A percentile compares a stretch with the other conserved stretches of the same genome.
Evolutionary conservation across 2,888 invertebrate genomes (phyloP).

Genomic region (Adineta ricciae): DNA sequence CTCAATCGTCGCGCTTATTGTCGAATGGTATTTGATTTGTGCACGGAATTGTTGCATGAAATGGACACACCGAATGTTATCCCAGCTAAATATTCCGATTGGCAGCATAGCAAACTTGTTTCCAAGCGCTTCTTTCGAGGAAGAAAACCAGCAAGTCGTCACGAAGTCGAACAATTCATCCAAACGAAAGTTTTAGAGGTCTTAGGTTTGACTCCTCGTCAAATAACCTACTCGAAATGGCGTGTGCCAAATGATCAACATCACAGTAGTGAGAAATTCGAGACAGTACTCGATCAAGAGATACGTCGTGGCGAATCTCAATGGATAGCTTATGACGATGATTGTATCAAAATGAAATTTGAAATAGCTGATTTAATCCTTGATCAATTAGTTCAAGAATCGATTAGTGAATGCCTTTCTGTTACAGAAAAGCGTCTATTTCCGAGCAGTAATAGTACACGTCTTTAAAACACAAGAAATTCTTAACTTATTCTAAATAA

Average conservation of each 20-base stretch:
- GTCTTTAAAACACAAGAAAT: neutral
- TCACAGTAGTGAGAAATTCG: neutral
- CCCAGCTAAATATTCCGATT: neutral
- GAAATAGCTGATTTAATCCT: slow-evolving; percentile 56
- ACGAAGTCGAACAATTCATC: neutral
- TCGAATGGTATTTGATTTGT: neutral
- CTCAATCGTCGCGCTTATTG: neutral
- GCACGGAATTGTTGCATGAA: neutral
- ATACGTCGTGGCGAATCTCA: slow-evolving; percentile 63
- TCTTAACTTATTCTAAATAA: neutral
- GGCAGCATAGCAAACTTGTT: neutral
- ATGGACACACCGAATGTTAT: neutral
- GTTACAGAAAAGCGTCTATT: neutral
- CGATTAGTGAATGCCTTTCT: slow-evolving; percentile 37
- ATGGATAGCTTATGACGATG: slow-evolving; percentile 65
- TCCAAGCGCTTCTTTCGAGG: neutral
- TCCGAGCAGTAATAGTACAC: neutral
- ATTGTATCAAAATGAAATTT: slow-evolving; percentile 61
- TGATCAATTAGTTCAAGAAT: slow-evolving; percentile 54
- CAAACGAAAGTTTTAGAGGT: neutral
- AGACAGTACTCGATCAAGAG: slow-evolving; percentile 49
- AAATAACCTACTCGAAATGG: neutral
- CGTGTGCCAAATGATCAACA: neutral
- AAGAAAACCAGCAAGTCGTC: neutral
- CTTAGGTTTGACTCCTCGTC: neutral